Conservation (phyloP, 2,888 invertebrate species). For the Sceliomorpha sp. region DNA sequence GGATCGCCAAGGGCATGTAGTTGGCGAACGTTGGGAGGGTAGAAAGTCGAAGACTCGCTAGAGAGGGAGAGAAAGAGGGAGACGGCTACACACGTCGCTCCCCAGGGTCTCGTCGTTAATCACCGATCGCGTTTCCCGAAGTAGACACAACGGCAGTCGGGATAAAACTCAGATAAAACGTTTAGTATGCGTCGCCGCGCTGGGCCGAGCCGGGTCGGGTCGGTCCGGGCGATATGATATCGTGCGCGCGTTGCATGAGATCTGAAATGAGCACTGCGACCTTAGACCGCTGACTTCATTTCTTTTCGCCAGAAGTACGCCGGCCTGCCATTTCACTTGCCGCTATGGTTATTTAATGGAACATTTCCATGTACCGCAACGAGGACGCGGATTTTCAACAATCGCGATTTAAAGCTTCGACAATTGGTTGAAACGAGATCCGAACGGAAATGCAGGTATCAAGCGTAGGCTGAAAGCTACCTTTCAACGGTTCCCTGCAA, state of each 20-base stretch:
- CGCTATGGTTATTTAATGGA: conserved; percentile 25
- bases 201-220: conserved; percentile 53
- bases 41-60: no score
- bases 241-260: conserved; percentile 74
- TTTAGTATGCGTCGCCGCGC: conserved; percentile 68
- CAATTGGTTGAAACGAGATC: no score
- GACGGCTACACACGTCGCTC: conserved; percentile 20
- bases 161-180: conserved; percentile 61
- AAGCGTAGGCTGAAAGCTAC: no score
- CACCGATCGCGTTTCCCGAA: conserved; percentile 58
- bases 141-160: conserved; percentile 29
- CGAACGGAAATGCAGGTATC: no score
- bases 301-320: conserved; percentile 54
- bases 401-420: no score
- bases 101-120: conserved; percentile 44
- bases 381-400: no score
- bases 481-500: no score
- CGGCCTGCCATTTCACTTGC: conserved; percentile 35
- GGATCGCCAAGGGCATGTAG: no score
- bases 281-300: conserved; percentile 69
- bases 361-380: no score
- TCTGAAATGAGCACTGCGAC: conserved; percentile 71
- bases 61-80: background rate
- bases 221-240: conserved; percentile 73
- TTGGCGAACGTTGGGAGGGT: no score